These are phyloP conservation scores for Ophioderma brevispina DNA, from an alignment of 35 echinoderm and acorn worm species.

Conservation along the genomic window DNA sequence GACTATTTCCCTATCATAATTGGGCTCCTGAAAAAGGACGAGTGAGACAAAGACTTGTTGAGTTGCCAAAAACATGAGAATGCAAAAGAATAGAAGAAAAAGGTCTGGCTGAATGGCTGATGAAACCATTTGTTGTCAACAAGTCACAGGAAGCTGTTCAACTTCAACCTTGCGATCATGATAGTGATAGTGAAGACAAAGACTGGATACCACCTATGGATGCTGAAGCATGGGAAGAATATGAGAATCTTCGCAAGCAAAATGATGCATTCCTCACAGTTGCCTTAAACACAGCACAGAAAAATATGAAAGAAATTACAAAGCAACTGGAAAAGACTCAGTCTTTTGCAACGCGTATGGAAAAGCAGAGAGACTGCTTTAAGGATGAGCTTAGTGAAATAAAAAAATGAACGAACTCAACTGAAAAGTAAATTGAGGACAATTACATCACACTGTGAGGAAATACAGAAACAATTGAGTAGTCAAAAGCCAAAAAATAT, in stretches of 20 bases:
- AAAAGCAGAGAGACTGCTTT: slow-evolving; percentile 1
- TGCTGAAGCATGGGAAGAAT: slow-evolving; percentile 11
- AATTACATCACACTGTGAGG: not conserved
- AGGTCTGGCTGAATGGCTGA: not conserved
- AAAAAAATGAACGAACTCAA: not conserved
- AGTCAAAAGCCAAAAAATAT: not conserved
- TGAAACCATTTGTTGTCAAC: slow-evolving; percentile 6
- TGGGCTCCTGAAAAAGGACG: not conserved
- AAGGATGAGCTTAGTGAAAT: slow-evolving; percentile 1
- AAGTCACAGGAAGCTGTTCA: no score
- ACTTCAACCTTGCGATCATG: no score
- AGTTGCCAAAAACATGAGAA: slow-evolving; percentile 16
- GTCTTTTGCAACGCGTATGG: not conserved
- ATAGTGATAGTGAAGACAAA: not conserved
- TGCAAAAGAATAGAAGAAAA: not conserved
- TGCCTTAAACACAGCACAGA: not conserved
- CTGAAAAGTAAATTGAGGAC: not conserved
- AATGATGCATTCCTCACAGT: not conserved
- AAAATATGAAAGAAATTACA: slow-evolving; percentile 35
- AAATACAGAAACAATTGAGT: slow-evolving; percentile 8
- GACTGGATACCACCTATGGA: slow-evolving; percentile 20
- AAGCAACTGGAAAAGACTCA: slow-evolving; percentile 26
- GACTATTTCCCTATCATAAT: slow-evolving; percentile 6
- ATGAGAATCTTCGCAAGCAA: not conserved
- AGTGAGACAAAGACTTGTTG: not conserved